Evolutionary conservation across 2,888 invertebrate species (phyloP).

Genomic region (Trachelus tabidus): DNA sequence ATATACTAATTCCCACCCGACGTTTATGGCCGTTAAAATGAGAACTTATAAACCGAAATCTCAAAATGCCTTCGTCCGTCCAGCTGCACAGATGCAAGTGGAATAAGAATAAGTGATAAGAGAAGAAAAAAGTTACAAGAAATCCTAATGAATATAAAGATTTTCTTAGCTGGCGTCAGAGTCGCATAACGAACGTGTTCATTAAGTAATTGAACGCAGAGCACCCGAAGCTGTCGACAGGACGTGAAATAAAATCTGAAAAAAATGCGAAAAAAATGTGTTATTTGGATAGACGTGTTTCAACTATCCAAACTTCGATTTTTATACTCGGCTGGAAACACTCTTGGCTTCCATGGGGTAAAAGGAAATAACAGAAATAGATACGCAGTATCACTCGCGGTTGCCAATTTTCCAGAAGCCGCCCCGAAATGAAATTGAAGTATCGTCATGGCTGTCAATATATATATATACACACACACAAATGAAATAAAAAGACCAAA

Average conservation of each 20-base stretch:
- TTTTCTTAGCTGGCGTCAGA: background rate
- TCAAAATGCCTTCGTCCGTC: background rate
- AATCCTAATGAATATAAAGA: background rate
- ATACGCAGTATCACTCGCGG: background rate
- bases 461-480: background rate
- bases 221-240: background rate
- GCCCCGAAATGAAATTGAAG: background rate
- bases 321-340: background rate
- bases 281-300: background rate
- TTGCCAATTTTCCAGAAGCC: background rate
- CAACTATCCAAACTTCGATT: background rate
- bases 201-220: conserved; percentile 6
- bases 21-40: background rate
- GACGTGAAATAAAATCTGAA: background rate
- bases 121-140: background rate
- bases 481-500: too few relatives aligned
- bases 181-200: conserved; percentile 8
- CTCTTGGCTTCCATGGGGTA: background rate
- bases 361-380: background rate
- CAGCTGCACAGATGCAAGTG: background rate
- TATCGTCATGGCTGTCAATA: background rate
- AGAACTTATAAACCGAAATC: background rate
- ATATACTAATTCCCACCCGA: background rate
- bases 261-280: background rate
- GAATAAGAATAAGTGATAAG: background rate